phyloP scores from a whole-genome alignment of 2,888 invertebrate species.

The Ditula angustiorana region DNA sequence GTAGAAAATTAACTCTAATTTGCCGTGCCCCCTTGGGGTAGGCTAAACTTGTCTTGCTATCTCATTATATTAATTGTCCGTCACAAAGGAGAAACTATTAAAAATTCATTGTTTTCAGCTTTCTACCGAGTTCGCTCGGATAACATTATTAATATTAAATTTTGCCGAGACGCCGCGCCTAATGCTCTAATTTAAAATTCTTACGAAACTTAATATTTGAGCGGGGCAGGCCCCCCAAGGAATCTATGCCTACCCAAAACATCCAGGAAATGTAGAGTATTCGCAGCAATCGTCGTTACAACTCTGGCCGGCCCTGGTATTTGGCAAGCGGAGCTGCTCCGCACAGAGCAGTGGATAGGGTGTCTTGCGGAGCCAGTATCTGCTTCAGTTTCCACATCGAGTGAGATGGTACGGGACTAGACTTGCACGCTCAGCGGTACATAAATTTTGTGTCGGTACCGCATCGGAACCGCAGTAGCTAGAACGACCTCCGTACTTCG shows the following conservation, averaged over 20 bases:
- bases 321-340: constrained; percentile 42
- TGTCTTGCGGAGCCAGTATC: constrained; percentile 57
- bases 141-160: constrained; percentile 82
- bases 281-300: constrained; percentile 70
- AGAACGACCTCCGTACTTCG: constrained; percentile 65
- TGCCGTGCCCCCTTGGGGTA: constrained; percentile 50
- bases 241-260: constrained; percentile 60
- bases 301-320: constrained; percentile 53
- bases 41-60: constrained; percentile 69
- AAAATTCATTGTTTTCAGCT: constrained; percentile 77
- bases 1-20: constrained; percentile 60
- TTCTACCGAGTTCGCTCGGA: constrained; percentile 65
- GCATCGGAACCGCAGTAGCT: constrained; percentile 81
- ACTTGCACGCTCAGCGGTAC: constrained; percentile 78
- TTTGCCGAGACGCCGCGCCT: constrained; percentile 71
- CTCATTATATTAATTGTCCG: constrained; percentile 77
- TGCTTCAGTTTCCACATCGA: constrained; percentile 60
- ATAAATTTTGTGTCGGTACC: constrained; percentile 80
- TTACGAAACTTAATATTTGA: constrained; percentile 83
- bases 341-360: constrained; percentile 65
- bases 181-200: constrained; percentile 82
- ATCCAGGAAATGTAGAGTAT: constrained; percentile 57
- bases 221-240: constrained; percentile 64
- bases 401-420: constrained; percentile 64
- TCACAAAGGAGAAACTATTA: constrained; percentile 76